Conservation (phyloP, 2,888 invertebrate genomes). For the Dichetophora obliterata region DNA sequence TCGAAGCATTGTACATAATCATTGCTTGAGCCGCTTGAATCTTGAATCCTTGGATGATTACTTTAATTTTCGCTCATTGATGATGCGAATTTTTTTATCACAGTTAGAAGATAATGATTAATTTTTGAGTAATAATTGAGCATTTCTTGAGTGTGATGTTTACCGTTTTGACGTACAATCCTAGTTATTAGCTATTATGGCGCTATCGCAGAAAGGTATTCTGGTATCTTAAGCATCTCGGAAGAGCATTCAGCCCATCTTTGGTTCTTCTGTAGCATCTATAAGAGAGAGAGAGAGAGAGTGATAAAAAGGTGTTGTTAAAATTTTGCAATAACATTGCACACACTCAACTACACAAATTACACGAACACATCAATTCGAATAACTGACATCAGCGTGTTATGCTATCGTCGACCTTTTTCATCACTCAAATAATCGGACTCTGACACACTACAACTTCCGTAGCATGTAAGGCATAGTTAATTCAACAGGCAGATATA, state of each 20-base stretch:
- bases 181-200: not conserved
- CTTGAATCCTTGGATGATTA: not conserved
- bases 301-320: not conserved
- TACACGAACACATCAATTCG: no score
- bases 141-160: slow-evolving; percentile 4
- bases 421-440: no score
- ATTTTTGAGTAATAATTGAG: slow-evolving; percentile 22
- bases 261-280: not conserved
- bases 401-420: no score
- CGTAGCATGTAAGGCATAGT: not conserved
- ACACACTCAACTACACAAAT: no score
- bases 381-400: no score
- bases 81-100: not conserved
- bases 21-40: slow-evolving; percentile 19
- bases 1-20: slow-evolving; percentile 31
- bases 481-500: not conserved
- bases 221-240: not conserved
- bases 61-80: not conserved
- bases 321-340: no score
- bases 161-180: not conserved
- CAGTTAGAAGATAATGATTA: not conserved
- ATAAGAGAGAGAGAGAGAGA: not conserved
- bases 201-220: not conserved
- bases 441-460: not conserved
- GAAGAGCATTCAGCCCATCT: not conserved